A percentile compares a stretch with the other conserved stretches of the same genome.
Conservation (phyloP, 2,113 vertebrate species). For the Fukomys damarensis region DNA sequence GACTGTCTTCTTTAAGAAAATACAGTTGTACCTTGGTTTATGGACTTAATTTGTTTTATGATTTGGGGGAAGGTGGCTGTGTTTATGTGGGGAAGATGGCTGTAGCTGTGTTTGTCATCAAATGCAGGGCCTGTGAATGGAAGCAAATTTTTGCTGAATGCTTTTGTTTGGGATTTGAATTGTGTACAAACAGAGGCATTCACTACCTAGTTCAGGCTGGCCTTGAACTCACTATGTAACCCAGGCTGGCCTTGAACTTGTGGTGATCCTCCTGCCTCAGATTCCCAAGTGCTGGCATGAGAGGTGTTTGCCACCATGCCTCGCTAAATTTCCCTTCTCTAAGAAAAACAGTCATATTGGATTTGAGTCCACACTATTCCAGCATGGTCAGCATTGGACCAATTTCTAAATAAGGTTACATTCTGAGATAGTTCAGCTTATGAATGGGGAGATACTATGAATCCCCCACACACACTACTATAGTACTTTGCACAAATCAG, state of each 20-base stretch:
- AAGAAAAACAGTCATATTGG: neutral
- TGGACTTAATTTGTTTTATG: neutral
- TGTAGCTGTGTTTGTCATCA: neutral
- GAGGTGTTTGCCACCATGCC: neutral
- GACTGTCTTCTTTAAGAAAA: constrained; percentile 36
- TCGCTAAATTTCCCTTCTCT: neutral
- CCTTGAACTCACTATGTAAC: no score
- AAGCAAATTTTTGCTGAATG: neutral
- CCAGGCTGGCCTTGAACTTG: no score
- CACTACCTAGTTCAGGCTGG: neutral
- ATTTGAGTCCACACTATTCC: neutral
- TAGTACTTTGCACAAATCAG: neutral
- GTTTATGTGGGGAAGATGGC: neutral
- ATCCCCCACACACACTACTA: neutral
- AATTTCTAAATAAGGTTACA: neutral
- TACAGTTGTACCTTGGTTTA: neutral
- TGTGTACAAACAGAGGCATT: neutral
- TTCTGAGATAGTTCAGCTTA: neutral
- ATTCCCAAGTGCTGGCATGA: neutral
- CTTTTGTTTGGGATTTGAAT: neutral
- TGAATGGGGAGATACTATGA: neutral
- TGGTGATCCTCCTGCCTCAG: neutral
- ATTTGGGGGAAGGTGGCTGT: neutral
- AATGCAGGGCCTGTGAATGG: neutral
- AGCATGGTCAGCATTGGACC: neutral